Conservation (phyloP, 1,140 invertebrate genomes). For the Campoletis sonorensis region DNA sequence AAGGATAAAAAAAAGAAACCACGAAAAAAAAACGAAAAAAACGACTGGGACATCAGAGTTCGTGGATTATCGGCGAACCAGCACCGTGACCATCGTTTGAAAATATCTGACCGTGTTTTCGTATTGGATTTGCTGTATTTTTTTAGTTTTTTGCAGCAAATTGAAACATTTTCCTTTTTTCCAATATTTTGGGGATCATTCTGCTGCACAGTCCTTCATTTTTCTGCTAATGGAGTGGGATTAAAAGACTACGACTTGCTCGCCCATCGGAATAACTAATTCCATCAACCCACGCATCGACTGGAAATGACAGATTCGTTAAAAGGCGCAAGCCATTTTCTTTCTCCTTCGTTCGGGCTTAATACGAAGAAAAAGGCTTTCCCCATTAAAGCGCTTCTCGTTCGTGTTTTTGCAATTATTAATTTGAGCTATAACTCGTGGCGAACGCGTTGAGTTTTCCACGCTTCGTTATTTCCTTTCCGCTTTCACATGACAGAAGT, state of each 20-base stretch:
- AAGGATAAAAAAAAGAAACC: not conserved
- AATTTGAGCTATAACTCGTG: not conserved
- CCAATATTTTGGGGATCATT: too few relatives aligned
- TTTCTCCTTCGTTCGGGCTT: not conserved
- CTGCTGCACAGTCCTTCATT: too few relatives aligned
- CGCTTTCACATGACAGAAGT: not conserved
- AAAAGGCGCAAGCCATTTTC: not conserved
- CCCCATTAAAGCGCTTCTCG: not conserved
- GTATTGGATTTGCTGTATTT: not conserved
- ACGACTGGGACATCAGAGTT: not conserved
- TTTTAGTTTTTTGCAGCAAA: not conserved
- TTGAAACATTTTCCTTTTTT: too few relatives aligned
- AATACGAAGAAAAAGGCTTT: not conserved
- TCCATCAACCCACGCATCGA: not conserved
- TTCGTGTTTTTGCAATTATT: slow-evolving; percentile 3
- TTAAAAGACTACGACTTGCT: too few relatives aligned
- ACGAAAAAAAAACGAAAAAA: slow-evolving; percentile 36
- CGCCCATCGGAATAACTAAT: not conserved
- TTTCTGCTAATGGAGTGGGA: too few relatives aligned
- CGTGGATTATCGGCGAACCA: not conserved
- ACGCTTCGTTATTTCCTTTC: not conserved
- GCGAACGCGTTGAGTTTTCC: not conserved
- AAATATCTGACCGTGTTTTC: not conserved
- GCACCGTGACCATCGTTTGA: not conserved
- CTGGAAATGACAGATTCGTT: not conserved